phyloP scores from a whole-genome alignment of 1,140 invertebrate species.

The Philopotamus ludificatus region DNA sequence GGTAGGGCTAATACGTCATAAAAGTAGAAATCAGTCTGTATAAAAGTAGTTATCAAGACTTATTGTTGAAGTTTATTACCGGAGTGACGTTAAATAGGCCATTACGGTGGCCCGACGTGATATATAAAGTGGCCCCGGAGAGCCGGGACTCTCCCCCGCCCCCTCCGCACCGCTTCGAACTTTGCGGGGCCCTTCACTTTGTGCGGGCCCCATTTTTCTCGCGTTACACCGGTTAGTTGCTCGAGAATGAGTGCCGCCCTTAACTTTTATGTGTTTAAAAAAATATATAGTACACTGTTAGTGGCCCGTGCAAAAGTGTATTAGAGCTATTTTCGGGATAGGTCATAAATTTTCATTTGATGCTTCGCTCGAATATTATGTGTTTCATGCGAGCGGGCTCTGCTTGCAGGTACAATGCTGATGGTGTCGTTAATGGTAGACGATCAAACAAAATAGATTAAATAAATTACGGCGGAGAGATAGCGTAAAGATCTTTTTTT shows the following conservation, averaged over 20 bases:
- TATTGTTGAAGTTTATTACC: conserved; percentile 32
- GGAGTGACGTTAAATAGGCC: conserved; percentile 26
- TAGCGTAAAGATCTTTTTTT: too few relatives aligned
- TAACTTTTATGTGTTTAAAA: neutral
- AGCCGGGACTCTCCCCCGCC: neutral
- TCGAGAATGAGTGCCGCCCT: neutral
- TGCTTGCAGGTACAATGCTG: too few relatives aligned
- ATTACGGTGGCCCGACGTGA: conserved; percentile 1
- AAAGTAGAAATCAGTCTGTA: conserved; percentile 15
- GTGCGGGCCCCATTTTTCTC: neutral
- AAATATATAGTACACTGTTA: too few relatives aligned
- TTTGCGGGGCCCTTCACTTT: neutral
- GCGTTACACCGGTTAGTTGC: neutral
- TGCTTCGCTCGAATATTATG: too few relatives aligned
- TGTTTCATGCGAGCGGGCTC: too few relatives aligned
- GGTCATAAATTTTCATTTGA: too few relatives aligned
- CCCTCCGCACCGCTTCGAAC: neutral
- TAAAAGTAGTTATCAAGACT: conserved; percentile 22
- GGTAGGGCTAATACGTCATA: neutral
- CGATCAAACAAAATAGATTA: too few relatives aligned
- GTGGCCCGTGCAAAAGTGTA: too few relatives aligned
- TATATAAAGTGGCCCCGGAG: neutral
- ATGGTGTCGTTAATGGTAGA: too few relatives aligned
- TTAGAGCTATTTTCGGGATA: too few relatives aligned
- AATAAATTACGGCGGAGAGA: too few relatives aligned